A percentile compares a stretch with the other conserved stretches of the same genome.
Evolutionary conservation across 2,888 invertebrate genomes (phyloP).

Genomic region (Frankliniella fusca): DNA sequence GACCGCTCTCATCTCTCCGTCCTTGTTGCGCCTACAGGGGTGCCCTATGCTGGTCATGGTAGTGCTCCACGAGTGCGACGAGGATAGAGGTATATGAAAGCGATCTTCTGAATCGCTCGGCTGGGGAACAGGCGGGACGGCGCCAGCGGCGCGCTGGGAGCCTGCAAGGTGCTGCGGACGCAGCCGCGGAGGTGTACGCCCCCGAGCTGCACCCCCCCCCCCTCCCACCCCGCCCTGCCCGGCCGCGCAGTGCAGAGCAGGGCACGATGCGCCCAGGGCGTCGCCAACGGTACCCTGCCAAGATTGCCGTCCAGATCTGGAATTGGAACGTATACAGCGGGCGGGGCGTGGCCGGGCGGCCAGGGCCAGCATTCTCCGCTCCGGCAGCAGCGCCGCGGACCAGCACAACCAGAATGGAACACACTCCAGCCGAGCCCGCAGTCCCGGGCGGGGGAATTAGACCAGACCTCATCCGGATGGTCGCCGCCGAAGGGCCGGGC

Average conservation of each 20-base stretch:
- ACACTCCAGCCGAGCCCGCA: too few relatives aligned
- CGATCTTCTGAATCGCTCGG: not conserved
- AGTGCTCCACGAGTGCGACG: too few relatives aligned
- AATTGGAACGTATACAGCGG: not conserved
- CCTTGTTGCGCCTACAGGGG: too few relatives aligned
- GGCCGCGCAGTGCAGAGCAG: not conserved
- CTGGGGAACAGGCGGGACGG: not conserved
- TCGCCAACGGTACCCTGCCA: constrained; percentile 23
- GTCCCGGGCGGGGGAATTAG: too few relatives aligned
- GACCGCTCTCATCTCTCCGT: too few relatives aligned
- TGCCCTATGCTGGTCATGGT: too few relatives aligned
- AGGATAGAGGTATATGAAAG: too few relatives aligned
- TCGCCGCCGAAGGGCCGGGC: too few relatives aligned
- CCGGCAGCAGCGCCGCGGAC: too few relatives aligned
- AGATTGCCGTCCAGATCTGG: constrained; percentile 1
- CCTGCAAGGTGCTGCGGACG: too few relatives aligned
- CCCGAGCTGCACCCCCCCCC: not conserved
- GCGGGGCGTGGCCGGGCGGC: not conserved
- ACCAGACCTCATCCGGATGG: too few relatives aligned
- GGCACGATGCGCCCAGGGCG: constrained; percentile 19
- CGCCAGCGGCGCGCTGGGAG: not conserved
- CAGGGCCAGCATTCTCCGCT: not conserved
- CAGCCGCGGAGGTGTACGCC: not conserved
- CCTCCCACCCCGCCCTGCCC: not conserved
- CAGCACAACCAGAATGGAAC: too few relatives aligned